These are phyloP conservation scores for Caenorhabditis sp. DNA, from an alignment of 2,888 invertebrate species.

Conservation along the genomic window DNA sequence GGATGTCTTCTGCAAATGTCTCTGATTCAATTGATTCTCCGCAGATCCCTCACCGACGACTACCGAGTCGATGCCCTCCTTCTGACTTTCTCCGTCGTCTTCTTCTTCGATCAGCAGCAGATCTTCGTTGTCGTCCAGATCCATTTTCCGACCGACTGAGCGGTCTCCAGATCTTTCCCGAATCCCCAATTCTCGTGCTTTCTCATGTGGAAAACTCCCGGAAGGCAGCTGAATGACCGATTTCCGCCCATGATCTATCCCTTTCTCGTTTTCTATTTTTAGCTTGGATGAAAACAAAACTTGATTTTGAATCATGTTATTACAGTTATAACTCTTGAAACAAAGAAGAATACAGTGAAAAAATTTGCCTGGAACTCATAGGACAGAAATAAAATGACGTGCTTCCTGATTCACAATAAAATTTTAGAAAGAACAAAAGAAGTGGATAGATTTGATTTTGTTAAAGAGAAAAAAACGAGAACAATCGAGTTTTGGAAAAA, in stretches of 20 bases:
- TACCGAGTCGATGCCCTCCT: conserved; percentile 46
- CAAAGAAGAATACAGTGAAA: conserved; percentile 1
- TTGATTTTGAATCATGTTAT: not conserved
- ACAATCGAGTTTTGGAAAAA: conserved; percentile 25
- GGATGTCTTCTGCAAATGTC: conserved; percentile 52
- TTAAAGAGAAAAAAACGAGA: not conserved
- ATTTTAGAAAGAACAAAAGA: not conserved
- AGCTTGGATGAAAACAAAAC: not conserved
- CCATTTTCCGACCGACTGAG: too few relatives aligned
- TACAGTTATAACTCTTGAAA: not conserved
- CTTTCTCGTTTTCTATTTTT: not conserved
- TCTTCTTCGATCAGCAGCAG: conserved; percentile 41
- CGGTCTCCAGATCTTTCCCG: too few relatives aligned
- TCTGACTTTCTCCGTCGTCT: conserved; percentile 42
- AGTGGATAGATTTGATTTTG: conserved; percentile 23
- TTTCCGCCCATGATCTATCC: not conserved
- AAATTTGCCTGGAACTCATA: not conserved
- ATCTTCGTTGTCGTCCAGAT: conserved; percentile 50
- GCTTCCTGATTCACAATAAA: conserved; percentile 25
- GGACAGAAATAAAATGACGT: conserved; percentile 3
- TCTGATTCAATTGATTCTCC: not conserved
- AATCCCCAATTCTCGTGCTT: not conserved
- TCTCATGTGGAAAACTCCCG: not conserved
- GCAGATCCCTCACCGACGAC: conserved; percentile 36
- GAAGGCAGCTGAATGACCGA: not conserved